phyloP scores from a whole-genome alignment of 35 echinoderm and acorn worm genomes.

The Apostichopus californicus region DNA sequence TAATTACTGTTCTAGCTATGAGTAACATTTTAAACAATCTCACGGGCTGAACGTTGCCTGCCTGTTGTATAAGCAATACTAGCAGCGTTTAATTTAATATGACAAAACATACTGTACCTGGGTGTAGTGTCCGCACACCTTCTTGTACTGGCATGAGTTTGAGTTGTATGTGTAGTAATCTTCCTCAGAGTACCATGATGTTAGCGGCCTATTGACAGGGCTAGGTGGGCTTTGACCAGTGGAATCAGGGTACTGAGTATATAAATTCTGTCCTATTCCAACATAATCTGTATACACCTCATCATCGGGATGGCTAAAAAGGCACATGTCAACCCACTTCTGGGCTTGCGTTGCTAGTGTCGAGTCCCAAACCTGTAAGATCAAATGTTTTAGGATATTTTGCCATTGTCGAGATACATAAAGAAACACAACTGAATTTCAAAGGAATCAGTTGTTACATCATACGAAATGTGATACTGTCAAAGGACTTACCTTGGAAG shows the following conservation, averaged over 20 bases:
- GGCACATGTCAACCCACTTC: not conserved
- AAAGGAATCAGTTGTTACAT: too few species aligned
- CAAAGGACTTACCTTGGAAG: too few species aligned
- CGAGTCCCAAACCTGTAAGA: not conserved
- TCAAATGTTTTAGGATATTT: not conserved
- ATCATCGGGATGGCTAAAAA: not conserved
- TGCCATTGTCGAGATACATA: too few species aligned
- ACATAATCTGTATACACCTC: not conserved
- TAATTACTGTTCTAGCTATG: too few species aligned
- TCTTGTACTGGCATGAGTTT: not conserved
- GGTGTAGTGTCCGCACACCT: constrained; percentile 19
- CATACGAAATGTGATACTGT: too few species aligned
- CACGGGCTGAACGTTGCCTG: too few species aligned
- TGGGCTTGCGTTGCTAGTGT: not conserved
- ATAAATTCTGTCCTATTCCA: constrained; percentile 32
- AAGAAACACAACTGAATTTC: too few species aligned
- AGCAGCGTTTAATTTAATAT: too few species aligned
- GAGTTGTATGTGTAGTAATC: not conserved
- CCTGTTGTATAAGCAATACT: too few species aligned
- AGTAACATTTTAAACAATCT: too few species aligned
- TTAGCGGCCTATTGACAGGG: not conserved
- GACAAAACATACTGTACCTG: not conserved
- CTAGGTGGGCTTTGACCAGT: not conserved
- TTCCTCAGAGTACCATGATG: not conserved
- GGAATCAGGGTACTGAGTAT: not conserved